phyloP scores from a whole-genome alignment of 2,888 invertebrate genomes.

The Protonemura montana region DNA sequence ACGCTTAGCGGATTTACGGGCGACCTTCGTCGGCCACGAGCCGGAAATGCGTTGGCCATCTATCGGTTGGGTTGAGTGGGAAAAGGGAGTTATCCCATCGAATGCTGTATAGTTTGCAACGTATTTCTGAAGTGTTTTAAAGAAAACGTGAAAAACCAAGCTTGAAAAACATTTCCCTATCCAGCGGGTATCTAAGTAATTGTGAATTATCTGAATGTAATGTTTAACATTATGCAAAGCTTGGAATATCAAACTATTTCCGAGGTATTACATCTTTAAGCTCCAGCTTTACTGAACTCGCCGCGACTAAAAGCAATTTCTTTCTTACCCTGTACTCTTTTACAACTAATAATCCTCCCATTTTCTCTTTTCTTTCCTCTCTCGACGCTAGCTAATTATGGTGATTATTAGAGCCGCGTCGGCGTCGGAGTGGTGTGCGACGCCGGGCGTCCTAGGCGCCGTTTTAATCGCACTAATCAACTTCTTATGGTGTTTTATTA shows the following conservation, averaged over 20 bases:
- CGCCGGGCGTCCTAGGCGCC: constrained; percentile 16
- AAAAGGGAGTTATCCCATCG: not conserved
- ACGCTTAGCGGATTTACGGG: not conserved
- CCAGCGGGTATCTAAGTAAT: not conserved
- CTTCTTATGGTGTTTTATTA: constrained; percentile 23
- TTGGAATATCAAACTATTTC: constrained; percentile 1
- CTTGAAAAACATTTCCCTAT: not conserved
- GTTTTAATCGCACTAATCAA: constrained; percentile 29
- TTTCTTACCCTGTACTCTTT: not conserved
- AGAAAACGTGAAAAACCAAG: no score
- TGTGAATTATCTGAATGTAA: not conserved
- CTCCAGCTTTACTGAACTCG: not conserved
- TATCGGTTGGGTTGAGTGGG: not conserved
- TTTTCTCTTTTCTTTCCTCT: not conserved
- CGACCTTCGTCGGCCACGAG: not conserved
- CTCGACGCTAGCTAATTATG: constrained; percentile 35
- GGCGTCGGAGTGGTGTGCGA: not conserved
- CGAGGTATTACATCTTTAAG: not conserved
- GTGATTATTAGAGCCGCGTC: constrained; percentile 32
- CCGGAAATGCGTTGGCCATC: not conserved
- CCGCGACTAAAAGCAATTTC: not conserved
- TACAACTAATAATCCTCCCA: constrained; percentile 26
- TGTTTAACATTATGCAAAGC: not conserved
- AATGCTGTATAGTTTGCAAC: no score
- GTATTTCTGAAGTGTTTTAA: no score